Percentiles rank a stretch among this genome's conserved stretches.
Evolutionary conservation across 2,797 vertebrate species (phyloP).

Genomic region (Alcedo quadribrachys): DNA sequence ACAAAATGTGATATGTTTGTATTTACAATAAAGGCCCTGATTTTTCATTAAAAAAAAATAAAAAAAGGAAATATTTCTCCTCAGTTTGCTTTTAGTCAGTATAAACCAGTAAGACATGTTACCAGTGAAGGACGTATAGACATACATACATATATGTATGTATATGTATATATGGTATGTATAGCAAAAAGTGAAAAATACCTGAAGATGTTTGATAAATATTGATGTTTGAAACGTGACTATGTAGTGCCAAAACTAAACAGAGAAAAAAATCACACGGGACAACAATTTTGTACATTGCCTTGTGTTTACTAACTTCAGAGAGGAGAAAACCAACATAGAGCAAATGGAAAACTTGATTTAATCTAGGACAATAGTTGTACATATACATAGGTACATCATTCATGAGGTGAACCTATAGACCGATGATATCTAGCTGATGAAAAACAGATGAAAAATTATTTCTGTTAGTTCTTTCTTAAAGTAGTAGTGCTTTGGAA

Average conservation of each 20-base stretch:
- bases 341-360: neutral
- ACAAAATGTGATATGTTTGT: neutral
- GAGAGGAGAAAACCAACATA: neutral
- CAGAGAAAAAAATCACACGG: neutral
- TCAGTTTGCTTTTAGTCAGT: neutral
- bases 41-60: neutral
- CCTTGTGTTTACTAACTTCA: neutral
- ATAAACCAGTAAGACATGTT: neutral
- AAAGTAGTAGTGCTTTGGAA: neutral
- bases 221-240: accelerated
- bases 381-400: neutral
- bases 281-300: neutral
- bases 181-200: neutral
- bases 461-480: neutral
- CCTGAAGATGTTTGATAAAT: neutral
- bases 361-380: neutral
- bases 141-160: no score
- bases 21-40: neutral
- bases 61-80: neutral
- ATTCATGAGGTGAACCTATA: neutral
- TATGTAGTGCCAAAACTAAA: neutral
- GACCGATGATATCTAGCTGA: neutral
- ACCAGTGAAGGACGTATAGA: neutral
- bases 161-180: neutral
- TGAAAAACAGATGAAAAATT: neutral